A percentile compares a stretch with the other conserved stretches of the same genome.
These are phyloP conservation scores for Drosophila multiciliata DNA, from an alignment of 2,888 invertebrate genomes.

Conservation along the genomic window DNA sequence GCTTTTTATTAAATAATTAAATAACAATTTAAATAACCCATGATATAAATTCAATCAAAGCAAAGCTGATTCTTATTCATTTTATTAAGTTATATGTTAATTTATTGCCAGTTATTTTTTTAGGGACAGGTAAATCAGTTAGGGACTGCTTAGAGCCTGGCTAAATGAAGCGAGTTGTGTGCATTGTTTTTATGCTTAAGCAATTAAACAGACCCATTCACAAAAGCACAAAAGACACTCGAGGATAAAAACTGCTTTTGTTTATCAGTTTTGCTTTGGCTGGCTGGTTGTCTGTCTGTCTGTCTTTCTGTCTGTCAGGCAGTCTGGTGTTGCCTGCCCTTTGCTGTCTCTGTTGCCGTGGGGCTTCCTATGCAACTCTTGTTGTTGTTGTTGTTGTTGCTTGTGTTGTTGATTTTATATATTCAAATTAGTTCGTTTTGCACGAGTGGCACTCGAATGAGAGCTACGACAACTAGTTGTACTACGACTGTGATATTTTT, in stretches of 20 bases:
- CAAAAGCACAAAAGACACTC: conserved; percentile 47
- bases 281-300: neutral
- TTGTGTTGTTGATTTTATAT: conserved; percentile 74
- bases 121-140: neutral
- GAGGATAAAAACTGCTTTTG: conserved; percentile 60
- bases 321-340: conserved; percentile 31
- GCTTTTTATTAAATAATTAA: neutral
- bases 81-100: neutral
- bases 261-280: conserved; percentile 59
- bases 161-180: conserved; percentile 33
- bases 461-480: conserved; percentile 53
- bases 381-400: conserved; percentile 18
- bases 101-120: neutral
- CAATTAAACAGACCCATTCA: conserved; percentile 60
- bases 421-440: conserved; percentile 82
- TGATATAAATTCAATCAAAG: conserved; percentile 2
- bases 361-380: conserved; percentile 41
- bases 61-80: neutral
- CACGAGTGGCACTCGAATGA: conserved; percentile 79
- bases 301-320: neutral
- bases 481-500: conserved; percentile 65
- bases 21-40: neutral
- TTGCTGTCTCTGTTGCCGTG: conserved; percentile 34
- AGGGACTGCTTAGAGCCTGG: neutral
- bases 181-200: conserved; percentile 46